Evolutionary conservation across 2,797 vertebrate genomes (phyloP).

Genomic region (Macrochelys suwanniensis): DNA sequence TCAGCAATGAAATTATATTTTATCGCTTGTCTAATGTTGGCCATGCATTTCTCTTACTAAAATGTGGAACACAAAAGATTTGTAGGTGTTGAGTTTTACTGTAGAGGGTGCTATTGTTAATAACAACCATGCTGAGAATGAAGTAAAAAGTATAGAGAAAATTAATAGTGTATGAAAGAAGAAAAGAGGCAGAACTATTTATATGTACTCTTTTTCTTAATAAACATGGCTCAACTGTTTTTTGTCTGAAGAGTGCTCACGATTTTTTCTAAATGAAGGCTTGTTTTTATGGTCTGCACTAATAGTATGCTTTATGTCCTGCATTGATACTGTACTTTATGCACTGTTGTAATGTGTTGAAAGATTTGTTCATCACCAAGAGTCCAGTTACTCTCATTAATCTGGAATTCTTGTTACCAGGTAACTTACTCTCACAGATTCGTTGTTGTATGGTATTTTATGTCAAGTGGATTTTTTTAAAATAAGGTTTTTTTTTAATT

Average conservation of each 20-base stretch:
- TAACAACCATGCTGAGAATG: constrained; percentile 32
- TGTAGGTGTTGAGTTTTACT: constrained; percentile 44
- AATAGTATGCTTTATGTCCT: constrained; percentile 66
- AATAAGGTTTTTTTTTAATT: constrained; percentile 67
- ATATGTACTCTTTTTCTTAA: neutral
- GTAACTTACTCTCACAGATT: constrained; percentile 63
- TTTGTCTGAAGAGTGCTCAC: neutral
- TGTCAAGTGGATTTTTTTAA: constrained; percentile 65
- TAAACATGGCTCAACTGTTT: neutral
- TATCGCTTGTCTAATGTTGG: neutral
- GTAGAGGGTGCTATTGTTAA: constrained; percentile 79
- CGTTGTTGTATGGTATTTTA: constrained; percentile 68
- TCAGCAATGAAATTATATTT: neutral
- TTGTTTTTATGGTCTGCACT: constrained; percentile 69
- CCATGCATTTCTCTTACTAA: neutral
- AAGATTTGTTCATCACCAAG: constrained; percentile 75
- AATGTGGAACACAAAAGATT: neutral
- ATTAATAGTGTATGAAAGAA: neutral
- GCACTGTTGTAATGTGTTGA: constrained; percentile 68
- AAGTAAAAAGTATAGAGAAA: neutral
- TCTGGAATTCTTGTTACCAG: constrained; percentile 60
- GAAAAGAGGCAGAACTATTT: neutral
- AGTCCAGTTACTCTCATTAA: constrained; percentile 70
- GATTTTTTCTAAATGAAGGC: constrained; percentile 68
- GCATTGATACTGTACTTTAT: constrained; percentile 64